A percentile compares a stretch with the other conserved stretches of the same genome.
These are phyloP conservation scores for Paraplagusia blochii DNA, from an alignment of 2,113 vertebrate species.

Conservation along the genomic window DNA sequence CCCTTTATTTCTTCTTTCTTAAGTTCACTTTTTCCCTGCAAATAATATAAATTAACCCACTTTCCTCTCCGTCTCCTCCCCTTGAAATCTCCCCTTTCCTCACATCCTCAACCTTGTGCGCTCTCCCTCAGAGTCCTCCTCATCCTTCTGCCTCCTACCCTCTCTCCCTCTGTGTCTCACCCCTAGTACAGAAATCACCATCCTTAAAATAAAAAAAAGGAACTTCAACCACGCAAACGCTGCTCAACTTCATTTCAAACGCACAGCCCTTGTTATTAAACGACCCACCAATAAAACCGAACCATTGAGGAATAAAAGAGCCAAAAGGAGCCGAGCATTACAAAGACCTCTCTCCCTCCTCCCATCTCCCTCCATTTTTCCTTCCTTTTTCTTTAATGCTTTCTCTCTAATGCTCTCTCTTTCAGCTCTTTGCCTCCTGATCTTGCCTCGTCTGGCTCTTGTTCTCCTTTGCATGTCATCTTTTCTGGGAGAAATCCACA, in stretches of 20 bases:
- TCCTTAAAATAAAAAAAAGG: conserved; percentile 69
- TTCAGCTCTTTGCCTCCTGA: conserved; percentile 57
- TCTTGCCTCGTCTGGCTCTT: conserved; percentile 53
- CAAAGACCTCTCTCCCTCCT: conserved; percentile 64
- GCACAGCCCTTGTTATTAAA: conserved; percentile 77
- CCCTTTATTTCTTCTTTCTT: conserved; percentile 75
- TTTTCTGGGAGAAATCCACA: conserved; percentile 61
- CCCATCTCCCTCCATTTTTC: conserved; percentile 36
- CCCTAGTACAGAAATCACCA: conserved; percentile 69
- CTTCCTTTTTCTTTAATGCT: conserved; percentile 59
- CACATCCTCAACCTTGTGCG: conserved; percentile 51
- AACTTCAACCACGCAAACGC: conserved; percentile 68
- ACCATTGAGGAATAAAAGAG: conserved; percentile 72
- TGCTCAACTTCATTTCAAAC: conserved; percentile 73
- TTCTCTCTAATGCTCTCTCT: conserved; percentile 59
- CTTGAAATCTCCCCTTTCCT: conserved; percentile 62
- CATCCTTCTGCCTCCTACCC: conserved; percentile 23
- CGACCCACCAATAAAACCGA: conserved; percentile 76
- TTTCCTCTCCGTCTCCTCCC: conserved; percentile 61
- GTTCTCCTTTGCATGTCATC: conserved; percentile 42
- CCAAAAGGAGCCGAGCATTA: conserved; percentile 71
- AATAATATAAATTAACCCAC: conserved; percentile 81
- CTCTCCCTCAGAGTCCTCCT: conserved; percentile 25
- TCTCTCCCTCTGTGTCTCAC: conserved; percentile 51
- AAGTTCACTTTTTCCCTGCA: conserved; percentile 79